phyloP scores from a whole-genome alignment of 2,797 vertebrate genomes.

The Poecilia wingei region DNA sequence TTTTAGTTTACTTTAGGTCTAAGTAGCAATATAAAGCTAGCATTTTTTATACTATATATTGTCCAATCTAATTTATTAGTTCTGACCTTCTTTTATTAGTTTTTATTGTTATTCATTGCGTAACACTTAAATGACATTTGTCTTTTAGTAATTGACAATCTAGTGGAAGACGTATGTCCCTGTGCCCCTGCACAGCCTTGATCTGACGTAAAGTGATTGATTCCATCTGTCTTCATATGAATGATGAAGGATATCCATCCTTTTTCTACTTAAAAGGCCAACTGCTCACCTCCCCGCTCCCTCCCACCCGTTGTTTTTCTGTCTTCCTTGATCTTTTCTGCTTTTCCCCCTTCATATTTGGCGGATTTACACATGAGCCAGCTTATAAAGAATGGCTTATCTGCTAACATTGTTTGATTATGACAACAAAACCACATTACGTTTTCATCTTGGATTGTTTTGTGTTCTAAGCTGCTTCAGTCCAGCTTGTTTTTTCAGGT shows the following conservation, averaged over 20 bases:
- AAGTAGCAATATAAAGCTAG: background rate
- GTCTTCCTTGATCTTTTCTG: slow-evolving; percentile 26
- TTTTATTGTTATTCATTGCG: slow-evolving; percentile 24
- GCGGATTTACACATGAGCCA: slow-evolving; percentile 59
- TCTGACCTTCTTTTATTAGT: slow-evolving; percentile 2
- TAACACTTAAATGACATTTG: slow-evolving; percentile 37
- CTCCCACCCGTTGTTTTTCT: slow-evolving; percentile 31
- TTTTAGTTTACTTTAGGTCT: background rate
- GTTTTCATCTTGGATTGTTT: slow-evolving; percentile 27
- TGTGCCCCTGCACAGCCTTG: slow-evolving; percentile 34
- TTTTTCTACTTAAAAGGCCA: slow-evolving; percentile 29
- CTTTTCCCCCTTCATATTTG: slow-evolving; percentile 35
- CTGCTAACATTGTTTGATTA: slow-evolving; percentile 62
- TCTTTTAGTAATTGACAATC: slow-evolving; percentile 32
- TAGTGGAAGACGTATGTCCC: slow-evolving; percentile 22
- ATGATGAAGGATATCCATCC: slow-evolving; percentile 34
- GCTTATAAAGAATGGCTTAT: slow-evolving; percentile 54
- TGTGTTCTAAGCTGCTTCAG: slow-evolving; percentile 22
- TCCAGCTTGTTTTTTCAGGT: background rate
- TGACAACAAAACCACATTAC: slow-evolving; percentile 52
- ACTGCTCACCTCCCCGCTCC: slow-evolving; percentile 36
- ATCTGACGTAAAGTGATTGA: slow-evolving; percentile 41
- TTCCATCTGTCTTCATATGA: slow-evolving; percentile 45
- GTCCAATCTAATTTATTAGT: background rate
- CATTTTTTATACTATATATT: background rate